Base-by-base conservation (phyloP, 2,888 invertebrate genomes). In the Calameuta pallipes region DNA sequence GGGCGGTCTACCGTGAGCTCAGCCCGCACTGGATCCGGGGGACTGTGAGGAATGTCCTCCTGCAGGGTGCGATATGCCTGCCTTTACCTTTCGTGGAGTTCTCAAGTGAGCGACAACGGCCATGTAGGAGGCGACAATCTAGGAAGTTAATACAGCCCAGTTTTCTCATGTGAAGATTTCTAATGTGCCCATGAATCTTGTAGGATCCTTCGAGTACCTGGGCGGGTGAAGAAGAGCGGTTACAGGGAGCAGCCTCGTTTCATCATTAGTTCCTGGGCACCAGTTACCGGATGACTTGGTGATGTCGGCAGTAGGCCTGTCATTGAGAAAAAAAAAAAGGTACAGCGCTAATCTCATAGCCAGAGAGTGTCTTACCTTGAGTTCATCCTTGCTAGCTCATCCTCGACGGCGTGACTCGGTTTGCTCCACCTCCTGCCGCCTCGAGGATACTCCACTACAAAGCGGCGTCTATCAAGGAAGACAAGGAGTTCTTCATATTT, bases 1-100 rank as follows among this genome's bases (percentile, higher is more conserved):
- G 79, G 82, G 80, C 80, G 83, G 82, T 81, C 81, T 3, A 1
- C 71, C 71, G 71, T 71, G 71, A 71, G 71, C 9, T 33, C 71
- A 12, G 34, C 11, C 33, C 3, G 71, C 23, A 56, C 23, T 71
- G 33, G 15, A 71, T 31, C 71, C 71, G 12, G 34, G 71, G 31
- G 15, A 33, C 71, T 31, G 15, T 56, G 71, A 71, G 71, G 71
- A 71, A 71, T 71, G 71, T 71, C 31, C 71, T 71, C 71, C 71
- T 6, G 71, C 71, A 31, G 71, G 71, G 71, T 33, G 71, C 15
- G 71, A 71, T 13, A 71, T 33, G 30, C 12, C 0, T 71, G 30
- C 4, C 0, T 71, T 15, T 12, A 34, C 31, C 34, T 71, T 56
- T 56, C 56, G 9, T 9, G 56, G 23, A 56, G 56, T 56, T 31